phyloP scores from a whole-genome alignment of 1,140 invertebrate genomes.

The Drosophila albomicans region DNA sequence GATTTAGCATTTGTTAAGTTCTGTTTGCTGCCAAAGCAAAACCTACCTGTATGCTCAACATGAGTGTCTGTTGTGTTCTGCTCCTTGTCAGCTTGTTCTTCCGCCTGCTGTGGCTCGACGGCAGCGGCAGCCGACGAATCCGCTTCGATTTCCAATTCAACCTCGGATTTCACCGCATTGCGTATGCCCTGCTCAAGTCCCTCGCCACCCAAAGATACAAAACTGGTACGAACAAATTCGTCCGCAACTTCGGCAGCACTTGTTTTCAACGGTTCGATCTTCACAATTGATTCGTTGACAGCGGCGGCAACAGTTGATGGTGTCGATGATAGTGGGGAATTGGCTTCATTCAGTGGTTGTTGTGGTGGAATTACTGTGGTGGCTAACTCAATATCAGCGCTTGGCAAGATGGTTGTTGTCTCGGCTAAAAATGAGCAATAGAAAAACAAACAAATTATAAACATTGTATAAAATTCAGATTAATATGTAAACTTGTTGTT shows the following conservation, averaged over 20 bases:
- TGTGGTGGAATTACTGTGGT: conserved; percentile 47
- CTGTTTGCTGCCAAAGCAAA: not conserved
- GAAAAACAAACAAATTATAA: conserved; percentile 9
- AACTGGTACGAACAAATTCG: conserved; percentile 41
- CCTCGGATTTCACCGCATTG: conserved; percentile 68
- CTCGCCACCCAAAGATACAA: conserved; percentile 53
- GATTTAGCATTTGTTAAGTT: not conserved
- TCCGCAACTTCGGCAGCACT: conserved; percentile 35
- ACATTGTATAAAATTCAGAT: not conserved
- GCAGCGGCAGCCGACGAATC: conserved; percentile 21
- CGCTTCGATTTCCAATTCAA: conserved; percentile 61
- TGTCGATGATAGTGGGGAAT: conserved; percentile 1
- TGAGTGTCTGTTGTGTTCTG: conserved; percentile 10
- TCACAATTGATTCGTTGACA: conserved; percentile 11
- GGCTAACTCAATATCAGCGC: conserved; percentile 33
- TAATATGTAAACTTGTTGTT: conserved; percentile 8
- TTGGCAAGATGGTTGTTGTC: conserved; percentile 37
- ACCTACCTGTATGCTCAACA: conserved; percentile 42
- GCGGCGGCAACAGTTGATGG: not conserved
- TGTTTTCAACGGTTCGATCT: conserved; percentile 9
- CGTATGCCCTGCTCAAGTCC: conserved; percentile 67
- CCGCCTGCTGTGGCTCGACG: conserved; percentile 30
- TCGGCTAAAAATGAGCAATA: conserved; percentile 47
- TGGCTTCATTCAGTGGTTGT: conserved; percentile 14
- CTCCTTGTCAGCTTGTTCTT: conserved; percentile 19